Evolutionary conservation across 2,888 invertebrate genomes (phyloP), one percentile per base, ranked within the genome.

Genomic region (Stegophylla sp.): DNA sequence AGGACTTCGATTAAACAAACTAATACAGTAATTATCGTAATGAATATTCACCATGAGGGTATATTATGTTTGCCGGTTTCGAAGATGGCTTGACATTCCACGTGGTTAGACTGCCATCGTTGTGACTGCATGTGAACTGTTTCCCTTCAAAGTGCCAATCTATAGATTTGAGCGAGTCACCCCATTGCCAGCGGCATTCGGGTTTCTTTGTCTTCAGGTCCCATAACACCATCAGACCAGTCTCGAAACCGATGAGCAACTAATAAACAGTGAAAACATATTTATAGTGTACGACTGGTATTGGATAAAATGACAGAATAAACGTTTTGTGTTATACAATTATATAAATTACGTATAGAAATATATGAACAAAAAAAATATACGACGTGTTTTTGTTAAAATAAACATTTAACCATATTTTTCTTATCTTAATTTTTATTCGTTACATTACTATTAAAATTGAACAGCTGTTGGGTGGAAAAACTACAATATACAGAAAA

Each of bases 111-210:
- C 96, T 96, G 83, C 99, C 99, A 88, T 99, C 98, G 61, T 91
- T 91, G 88, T 99, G 98, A 85, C 96, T 95, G 84, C 93, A 93
- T 92, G 99, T 94, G 87, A 99, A 95, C 88, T 95, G 94, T 88
- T 96, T 97, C 84, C 98, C 99, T 88, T 99, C 98, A 88, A 94
- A 93, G 87, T 98, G 97, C 99, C 99, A 99, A 83, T 95, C 91
- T 85, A 96, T 91, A 77, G 96, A 96, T 86, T 93, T 91, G 84
- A 97, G 89, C 76, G 91, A 91, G 86, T 94, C 94, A 41, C 90
- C 89, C 79, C 92, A 90, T 85, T 91, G 90, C 88, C 92, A 94
- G 86, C 96, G 90, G 88, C 92, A 91, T 86, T 99, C 98, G 59
- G 94, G 96, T 84, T 88, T 88, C 88, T 94, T 94, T 85, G 90